phyloP scores from a whole-genome alignment of 2,113 vertebrate genomes.

The Helogale parvula region DNA sequence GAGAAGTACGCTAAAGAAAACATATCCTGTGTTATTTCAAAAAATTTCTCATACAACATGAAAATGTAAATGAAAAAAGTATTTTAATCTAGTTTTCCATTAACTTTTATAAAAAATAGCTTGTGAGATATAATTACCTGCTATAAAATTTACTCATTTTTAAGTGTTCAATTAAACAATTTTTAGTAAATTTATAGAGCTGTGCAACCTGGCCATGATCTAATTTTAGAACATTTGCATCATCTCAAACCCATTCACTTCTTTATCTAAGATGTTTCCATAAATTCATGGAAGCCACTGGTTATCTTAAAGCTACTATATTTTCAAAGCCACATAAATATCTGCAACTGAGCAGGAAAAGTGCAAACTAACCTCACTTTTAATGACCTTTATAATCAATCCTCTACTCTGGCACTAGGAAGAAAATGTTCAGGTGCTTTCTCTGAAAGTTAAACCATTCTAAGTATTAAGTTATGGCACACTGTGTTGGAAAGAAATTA shows the following conservation, averaged over 20 bases:
- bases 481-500: slow-evolving; percentile 88
- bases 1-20: slow-evolving; percentile 90
- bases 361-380: slow-evolving; percentile 80
- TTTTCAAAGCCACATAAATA: slow-evolving; percentile 68
- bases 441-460: slow-evolving; percentile 83
- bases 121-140: not conserved
- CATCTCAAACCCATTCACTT: slow-evolving; percentile 37
- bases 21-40: slow-evolving; percentile 82
- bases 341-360: slow-evolving; percentile 81
- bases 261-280: slow-evolving; percentile 49
- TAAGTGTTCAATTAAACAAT: slow-evolving; percentile 7
- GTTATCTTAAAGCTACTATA: slow-evolving; percentile 35
- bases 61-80: slow-evolving; percentile 46
- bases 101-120: slow-evolving; percentile 21
- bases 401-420: slow-evolving; percentile 64
- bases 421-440: slow-evolving; percentile 76
- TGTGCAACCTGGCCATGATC: not conserved
- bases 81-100: slow-evolving; percentile 48
- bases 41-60: slow-evolving; percentile 57
- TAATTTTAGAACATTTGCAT: slow-evolving; percentile 55
- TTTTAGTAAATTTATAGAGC: slow-evolving; percentile 23
- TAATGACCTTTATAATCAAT: slow-evolving; percentile 78
- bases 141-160: slow-evolving; percentile 41
- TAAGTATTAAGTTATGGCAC: slow-evolving; percentile 83
- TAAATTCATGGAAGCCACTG: slow-evolving; percentile 44